phyloP scores from a whole-genome alignment of 1,140 invertebrate genomes.

The Nebria ingens region DNA sequence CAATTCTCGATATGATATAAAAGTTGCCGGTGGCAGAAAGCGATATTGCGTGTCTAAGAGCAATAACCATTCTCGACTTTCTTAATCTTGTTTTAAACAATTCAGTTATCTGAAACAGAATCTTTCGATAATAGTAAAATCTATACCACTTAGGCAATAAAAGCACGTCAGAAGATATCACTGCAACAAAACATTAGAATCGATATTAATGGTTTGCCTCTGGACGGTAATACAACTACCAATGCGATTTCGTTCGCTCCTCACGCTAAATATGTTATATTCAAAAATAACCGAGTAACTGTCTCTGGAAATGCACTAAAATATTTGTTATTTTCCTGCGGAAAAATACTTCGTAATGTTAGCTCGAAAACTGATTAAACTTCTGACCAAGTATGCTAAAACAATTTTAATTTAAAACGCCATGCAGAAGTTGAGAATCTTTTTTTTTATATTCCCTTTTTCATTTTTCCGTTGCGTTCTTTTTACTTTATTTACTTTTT shows the following conservation, averaged over 20 bases:
- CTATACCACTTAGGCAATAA: conserved; percentile 8
- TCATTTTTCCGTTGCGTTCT: background rate
- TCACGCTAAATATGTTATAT: too few relatives aligned
- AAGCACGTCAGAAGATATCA: background rate
- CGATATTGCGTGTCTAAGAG: background rate
- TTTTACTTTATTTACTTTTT: background rate
- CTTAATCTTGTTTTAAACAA: conserved; percentile 9
- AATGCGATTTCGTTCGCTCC: background rate
- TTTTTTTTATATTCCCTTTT: background rate
- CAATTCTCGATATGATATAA: background rate
- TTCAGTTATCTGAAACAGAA: conserved; percentile 3
- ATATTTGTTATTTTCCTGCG: background rate
- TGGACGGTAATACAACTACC: background rate
- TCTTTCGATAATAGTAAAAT: conserved; percentile 8
- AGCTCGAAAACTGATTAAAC: background rate
- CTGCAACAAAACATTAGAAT: background rate
- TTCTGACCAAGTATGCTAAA: background rate
- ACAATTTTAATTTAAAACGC: background rate
- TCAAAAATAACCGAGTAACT: background rate
- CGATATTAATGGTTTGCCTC: conserved; percentile 7
- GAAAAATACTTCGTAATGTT: background rate
- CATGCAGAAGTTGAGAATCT: background rate
- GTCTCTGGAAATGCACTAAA: background rate
- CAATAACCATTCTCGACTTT: conserved; percentile 1
- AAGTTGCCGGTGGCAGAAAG: background rate